Base-by-base conservation (phyloP, 2,113 vertebrate genomes). In the Nymphicus hollandicus region DNA sequence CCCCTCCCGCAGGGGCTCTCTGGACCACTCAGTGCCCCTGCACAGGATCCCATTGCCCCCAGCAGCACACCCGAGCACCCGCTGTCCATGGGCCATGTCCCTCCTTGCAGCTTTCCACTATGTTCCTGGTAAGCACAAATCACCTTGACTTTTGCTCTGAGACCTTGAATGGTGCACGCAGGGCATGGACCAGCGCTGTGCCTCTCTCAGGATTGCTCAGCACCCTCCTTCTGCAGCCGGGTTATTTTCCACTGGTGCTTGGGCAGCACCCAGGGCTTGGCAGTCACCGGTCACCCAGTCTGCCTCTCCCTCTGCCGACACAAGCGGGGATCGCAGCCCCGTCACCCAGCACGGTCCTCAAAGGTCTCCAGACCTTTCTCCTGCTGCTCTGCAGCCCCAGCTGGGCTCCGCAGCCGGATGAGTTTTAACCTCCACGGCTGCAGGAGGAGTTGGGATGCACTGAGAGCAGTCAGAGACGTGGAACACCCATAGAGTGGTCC, bases 31-130 rank as follows among this genome's bases (percentile, higher is more conserved):
- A 5, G 44, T 4, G 0, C 17, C 43, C 50, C 60, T 27, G 64
- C 55, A 28, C 50, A 4, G 60, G 11, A 9, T 15, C 5, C 35
- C 10, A 9, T 23, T 3, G 1, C 10, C 20, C 65, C 1, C 2
- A 11, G 81, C 17, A 64, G 37, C 5, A 2, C 16, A 17, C 10
- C 13, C 2, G 0, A 72, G 53, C 86, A 25, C 25, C 6, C 23
- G 0, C 12, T 29, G 39, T 37, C 25, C 56, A 2, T 0, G 0
- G 13, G 9, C 12, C 50, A 4, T 33, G 29, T 52, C 44, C 58
- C 8, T 58, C 33, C 46, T 35, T 0, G 0, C 49, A 5, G 49
- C 20, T 16, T 63, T 60, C 92, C 6, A 0, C 6, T 7, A 8
- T 2, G 1, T 37, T 81, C 28, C 74, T 28, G 7, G 61, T 9